Evolutionary conservation across 2,113 vertebrate species (phyloP), one percentile per base, ranked within the genome.

Genomic region (Symphodus melops): DNA sequence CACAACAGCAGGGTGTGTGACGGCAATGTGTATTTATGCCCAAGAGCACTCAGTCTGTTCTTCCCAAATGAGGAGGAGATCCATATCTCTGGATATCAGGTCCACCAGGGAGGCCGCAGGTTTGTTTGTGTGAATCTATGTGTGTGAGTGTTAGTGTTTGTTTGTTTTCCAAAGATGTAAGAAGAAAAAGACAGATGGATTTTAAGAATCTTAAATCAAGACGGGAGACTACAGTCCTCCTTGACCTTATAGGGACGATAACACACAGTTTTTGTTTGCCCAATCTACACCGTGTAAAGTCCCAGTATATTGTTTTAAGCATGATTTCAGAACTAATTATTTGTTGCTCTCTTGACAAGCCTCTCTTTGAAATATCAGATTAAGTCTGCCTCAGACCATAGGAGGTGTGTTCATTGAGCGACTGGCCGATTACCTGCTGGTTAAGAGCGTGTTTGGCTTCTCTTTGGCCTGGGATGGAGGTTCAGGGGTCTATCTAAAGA

Each of bases 371-470:
- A 68, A 75, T 66, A 13, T 72, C 81, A 99, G 98, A 72, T 89
- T 98, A 82, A 91, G 55, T 11, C 91, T 99, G 71, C 98, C 98
- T 55, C 96, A 97, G 86, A 97, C 96, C 9, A 68, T 97, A 72
- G 96, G 96, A 68, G 92, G 96, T 46, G 92, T 97, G 68, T 97
- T 97, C 75, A 91, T 99, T 46, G 97, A 99, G 89, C 96, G 96
- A 53, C 86, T 99, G 75, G 97, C 98, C 5, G 97, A 99, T 89
- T 99, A 99, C 86, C 94, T 99, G 88, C 91, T 99, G 51, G 96
- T 99, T 89, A 99, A 99, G 91, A 99, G 96, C 52, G 96, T 96
- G 21, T 99, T 99, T 86, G 97, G 98, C 68, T 98, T 99, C 93
- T 99, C 97, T 41, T 86, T 99, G 93, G 98, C 98, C 79, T 99